Percentiles rank a stretch among this genome's conserved stretches.
These are phyloP conservation scores for Lasius platythorax DNA, from an alignment of 2,888 invertebrate genomes.

Conservation along the genomic window DNA sequence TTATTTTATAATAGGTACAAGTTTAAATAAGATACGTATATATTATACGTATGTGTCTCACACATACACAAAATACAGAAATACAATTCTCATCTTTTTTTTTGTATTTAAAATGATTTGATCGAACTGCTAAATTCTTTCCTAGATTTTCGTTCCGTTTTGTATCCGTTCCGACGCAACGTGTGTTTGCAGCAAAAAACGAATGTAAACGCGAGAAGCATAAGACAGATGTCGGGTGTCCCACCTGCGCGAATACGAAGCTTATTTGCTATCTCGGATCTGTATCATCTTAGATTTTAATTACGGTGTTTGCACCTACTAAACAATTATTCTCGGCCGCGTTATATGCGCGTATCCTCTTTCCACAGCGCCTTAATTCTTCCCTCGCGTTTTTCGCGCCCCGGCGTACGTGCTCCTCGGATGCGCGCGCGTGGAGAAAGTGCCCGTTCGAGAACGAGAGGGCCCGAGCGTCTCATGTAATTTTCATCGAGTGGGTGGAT, in stretches of 20 bases:
- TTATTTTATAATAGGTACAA: background rate
- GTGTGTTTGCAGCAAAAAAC: background rate
- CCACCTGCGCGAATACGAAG: background rate
- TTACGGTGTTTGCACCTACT: slow-evolving; percentile 64
- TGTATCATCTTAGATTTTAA: slow-evolving; percentile 64
- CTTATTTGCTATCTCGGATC: slow-evolving; percentile 51
- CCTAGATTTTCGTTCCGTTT: background rate
- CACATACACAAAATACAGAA: background rate
- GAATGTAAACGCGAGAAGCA: background rate
- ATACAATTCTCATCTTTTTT: background rate
- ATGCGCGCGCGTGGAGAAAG: slow-evolving; percentile 34
- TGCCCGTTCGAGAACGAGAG: slow-evolving; percentile 41
- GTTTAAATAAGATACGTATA: no score
- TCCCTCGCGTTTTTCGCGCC: slow-evolving; percentile 37
- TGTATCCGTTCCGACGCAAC: background rate
- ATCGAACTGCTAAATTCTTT: background rate
- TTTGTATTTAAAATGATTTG: background rate
- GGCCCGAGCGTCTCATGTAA: slow-evolving; percentile 71
- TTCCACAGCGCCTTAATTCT: slow-evolving; percentile 27
- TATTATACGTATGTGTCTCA: background rate
- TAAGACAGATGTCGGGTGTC: background rate
- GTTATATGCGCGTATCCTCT: slow-evolving; percentile 1
- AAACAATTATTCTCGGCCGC: slow-evolving; percentile 70
- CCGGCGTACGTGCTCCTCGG: slow-evolving; percentile 44
- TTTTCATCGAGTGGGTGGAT: slow-evolving; percentile 78